Conservation (phyloP, 1,140 invertebrate genomes). For the Saccostrea cuccullata region DNA sequence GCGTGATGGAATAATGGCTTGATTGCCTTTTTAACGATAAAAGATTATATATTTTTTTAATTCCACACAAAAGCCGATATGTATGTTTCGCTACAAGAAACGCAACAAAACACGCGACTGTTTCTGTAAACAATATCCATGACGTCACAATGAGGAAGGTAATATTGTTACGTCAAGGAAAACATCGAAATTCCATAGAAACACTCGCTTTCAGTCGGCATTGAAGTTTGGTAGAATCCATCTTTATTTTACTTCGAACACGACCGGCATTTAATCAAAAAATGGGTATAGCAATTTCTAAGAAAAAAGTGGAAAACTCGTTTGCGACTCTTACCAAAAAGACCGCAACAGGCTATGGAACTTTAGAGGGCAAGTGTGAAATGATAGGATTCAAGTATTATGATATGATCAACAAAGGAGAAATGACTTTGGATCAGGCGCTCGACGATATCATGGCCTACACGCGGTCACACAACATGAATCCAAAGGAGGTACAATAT, state of each 20-base stretch:
- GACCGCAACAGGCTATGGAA: conserved; percentile 36
- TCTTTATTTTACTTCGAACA: background rate
- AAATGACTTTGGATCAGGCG: conserved; percentile 46
- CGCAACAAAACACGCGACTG: too few species aligned
- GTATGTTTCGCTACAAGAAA: too few species aligned
- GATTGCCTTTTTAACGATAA: too few species aligned
- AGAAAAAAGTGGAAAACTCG: conserved; percentile 13
- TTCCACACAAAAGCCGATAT: too few species aligned
- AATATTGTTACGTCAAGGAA: background rate
- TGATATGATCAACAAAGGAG: conserved; percentile 47
- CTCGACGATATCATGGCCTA: conserved; percentile 50
- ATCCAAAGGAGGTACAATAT: conserved; percentile 44
- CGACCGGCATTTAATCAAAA: background rate
- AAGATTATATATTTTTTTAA: too few species aligned
- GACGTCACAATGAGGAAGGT: background rate
- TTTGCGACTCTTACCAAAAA: background rate
- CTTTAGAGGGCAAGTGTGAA: conserved; percentile 54
- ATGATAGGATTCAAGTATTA: conserved; percentile 49
- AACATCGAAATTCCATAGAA: background rate
- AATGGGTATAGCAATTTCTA: conserved; percentile 1
- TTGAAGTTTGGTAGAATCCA: too few species aligned
- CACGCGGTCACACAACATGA: conserved; percentile 35
- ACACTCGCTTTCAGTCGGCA: background rate
- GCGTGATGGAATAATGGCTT: too few species aligned
- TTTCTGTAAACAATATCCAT: background rate